These are phyloP conservation scores for Aphelocoma californica DNA, from an alignment of 2,797 vertebrate species.

Conservation along the genomic window DNA sequence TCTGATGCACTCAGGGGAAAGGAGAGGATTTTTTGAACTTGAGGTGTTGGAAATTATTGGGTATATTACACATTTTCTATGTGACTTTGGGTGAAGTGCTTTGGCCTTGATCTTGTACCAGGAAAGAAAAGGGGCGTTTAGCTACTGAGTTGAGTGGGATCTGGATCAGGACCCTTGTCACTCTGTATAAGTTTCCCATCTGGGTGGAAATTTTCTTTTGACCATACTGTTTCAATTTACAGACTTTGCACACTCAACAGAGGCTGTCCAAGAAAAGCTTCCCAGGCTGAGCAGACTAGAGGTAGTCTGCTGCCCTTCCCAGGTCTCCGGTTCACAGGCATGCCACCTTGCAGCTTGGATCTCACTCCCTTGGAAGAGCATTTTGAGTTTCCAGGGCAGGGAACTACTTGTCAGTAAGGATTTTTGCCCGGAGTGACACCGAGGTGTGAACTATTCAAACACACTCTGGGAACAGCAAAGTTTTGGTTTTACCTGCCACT, in stretches of 20 bases:
- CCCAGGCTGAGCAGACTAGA: background rate
- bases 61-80: background rate
- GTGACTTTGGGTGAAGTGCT: background rate
- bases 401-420: background rate
- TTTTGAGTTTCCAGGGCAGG: background rate
- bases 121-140: background rate
- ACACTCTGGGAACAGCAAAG: background rate
- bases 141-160: background rate
- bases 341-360: background rate
- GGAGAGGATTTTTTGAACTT: background rate
- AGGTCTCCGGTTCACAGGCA: background rate
- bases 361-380: background rate
- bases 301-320: background rate
- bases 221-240: background rate
- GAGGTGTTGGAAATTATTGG: background rate
- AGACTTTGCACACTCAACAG: fast-evolving
- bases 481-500: background rate
- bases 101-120: background rate
- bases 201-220: background rate
- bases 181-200: background rate
- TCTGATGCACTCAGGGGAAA: background rate
- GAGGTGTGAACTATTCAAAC: background rate
- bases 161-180: background rate
- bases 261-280: background rate
- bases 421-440: background rate